Base-by-base conservation (phyloP, 2,888 invertebrate species). In the Linnaemya tessellans region DNA sequence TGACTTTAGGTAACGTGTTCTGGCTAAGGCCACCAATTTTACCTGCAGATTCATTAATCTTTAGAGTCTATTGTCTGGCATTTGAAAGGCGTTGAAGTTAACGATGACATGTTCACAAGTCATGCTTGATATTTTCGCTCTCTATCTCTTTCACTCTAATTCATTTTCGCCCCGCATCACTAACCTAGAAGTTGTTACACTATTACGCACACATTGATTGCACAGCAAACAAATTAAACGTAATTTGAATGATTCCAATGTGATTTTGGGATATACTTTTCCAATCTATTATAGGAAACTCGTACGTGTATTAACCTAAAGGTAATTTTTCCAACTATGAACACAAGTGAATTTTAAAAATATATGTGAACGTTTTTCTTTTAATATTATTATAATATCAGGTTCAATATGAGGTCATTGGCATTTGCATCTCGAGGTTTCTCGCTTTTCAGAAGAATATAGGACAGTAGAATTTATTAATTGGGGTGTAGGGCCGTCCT, bases 61-160 rank as follows among this genome's bases (percentile, higher is more conserved):
- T 11, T 64, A 65, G 13, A 35, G 38, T 22, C 70, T 65, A 60
- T 64, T 62, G 77, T 83, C 82, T 78, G 60, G 1, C 25, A 20
- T 77, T 65, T 71, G 30, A 67, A 73, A 85, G 75, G 85, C 85
- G 85, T 85, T 79, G 82, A 85, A 82, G 80, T 65, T 58, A 75
- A 79, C 65, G 85, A 85, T 77, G 85, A 85, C 82, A 82, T 80
- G 82, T 82, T 82, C 65, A 68, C 46, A 75, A 82, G 70, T 84
- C 80, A 65, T 84, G 71, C 46, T 68, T 46, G 3, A 13, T 46
- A 15, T 35, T 38, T n/a, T 4, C 11, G 46, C 38, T 41, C 30
- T 20, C 22, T 20, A 22, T 4, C 15, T 54, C 38, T 38, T 56
- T 20, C 15, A 15, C 43, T n/a, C n/a, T n/a, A n/a, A n/a, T n/a